Percentiles rank a stretch among this genome's conserved stretches.
Conservation (phyloP, 2,113 vertebrate genomes). For the Triplophysa dalaica region DNA sequence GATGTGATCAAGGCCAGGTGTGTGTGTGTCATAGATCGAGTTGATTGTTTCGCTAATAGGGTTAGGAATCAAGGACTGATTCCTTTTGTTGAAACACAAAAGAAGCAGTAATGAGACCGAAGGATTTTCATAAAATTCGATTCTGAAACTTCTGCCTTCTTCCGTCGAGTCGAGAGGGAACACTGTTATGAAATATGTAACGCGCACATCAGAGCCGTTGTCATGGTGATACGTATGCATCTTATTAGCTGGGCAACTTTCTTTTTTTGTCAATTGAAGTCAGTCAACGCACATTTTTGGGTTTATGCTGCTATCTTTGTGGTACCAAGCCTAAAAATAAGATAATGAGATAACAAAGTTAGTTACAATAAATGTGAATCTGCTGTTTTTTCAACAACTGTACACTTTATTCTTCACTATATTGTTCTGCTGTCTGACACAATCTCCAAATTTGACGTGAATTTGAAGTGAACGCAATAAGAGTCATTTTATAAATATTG, state of each 20-base stretch:
- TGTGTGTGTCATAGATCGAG: neutral
- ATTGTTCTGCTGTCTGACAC: too few species aligned
- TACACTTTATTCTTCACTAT: too few species aligned
- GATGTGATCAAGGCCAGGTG: constrained; percentile 38
- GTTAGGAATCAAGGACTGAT: neutral
- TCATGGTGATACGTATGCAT: neutral
- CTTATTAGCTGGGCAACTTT: neutral
- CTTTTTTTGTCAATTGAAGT: neutral
- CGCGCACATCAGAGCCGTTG: neutral
- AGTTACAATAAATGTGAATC: too few species aligned
- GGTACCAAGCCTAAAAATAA: too few species aligned
- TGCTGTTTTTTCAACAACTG: too few species aligned
- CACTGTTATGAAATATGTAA: neutral
- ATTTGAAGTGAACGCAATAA: neutral
- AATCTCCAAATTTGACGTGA: too few species aligned
- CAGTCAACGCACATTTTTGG: too few species aligned
- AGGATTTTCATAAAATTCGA: neutral
- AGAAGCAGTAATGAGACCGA: too few species aligned
- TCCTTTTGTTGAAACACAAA: neutral
- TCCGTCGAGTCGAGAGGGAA: neutral
- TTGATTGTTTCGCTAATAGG: constrained; percentile 6
- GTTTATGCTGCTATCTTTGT: too few species aligned
- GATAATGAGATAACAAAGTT: too few species aligned
- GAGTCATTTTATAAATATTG: neutral
- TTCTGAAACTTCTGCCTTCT: neutral